Base-by-base conservation (phyloP, 2,888 invertebrate species). In the Hyposoter didymator region DNA sequence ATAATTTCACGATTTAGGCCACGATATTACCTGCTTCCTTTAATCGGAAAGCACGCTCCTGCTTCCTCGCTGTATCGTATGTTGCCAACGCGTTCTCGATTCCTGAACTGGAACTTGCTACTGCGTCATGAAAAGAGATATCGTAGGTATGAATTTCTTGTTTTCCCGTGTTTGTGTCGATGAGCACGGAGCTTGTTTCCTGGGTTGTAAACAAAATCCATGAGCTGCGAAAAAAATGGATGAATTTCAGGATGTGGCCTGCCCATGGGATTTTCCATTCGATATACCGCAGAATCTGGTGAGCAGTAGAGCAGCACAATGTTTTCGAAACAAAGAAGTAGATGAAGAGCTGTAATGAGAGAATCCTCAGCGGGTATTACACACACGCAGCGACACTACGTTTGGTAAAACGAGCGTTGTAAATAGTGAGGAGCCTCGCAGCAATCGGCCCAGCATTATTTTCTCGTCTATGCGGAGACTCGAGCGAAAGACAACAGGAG, bases 241-340 rank as follows among this genome's bases (percentile, higher is more conserved):
- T 88, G 90, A 92, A 84, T 86, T 87, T 84, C 89, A 92, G 93
- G 92, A 92, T 92, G 92, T 92, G 92, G 92, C 87, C 52, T 66
- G 74, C 78, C 84, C 14, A 39, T 10, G 17, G 7, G 0, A 19
- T 73, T 78, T 73, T 45, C 35, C 49, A 22, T 52, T 66, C 52
- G 19, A 64, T 55, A 64, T 55, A 72, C 86, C 82, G 80, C 59
- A 59, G 28, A 89, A 91, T 91, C 89, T 90, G 91, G 91, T 92
- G 91, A 90, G 59, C 64, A 59, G 76, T 72, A 55, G 19, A 89
- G 87, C 78, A 39, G 88, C 88, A 86, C 84, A 87, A 90, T 89
- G 89, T 89, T 89, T 88, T n/a, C 84, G 78, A 52, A 74, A 76
- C 70, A 75, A 75, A 78, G 73, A 82, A 85, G 66, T 78, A 79